Evolutionary conservation across 2,888 invertebrate species (phyloP), one percentile per base, ranked within the genome.

Genomic region (Quadroppia sp.): DNA sequence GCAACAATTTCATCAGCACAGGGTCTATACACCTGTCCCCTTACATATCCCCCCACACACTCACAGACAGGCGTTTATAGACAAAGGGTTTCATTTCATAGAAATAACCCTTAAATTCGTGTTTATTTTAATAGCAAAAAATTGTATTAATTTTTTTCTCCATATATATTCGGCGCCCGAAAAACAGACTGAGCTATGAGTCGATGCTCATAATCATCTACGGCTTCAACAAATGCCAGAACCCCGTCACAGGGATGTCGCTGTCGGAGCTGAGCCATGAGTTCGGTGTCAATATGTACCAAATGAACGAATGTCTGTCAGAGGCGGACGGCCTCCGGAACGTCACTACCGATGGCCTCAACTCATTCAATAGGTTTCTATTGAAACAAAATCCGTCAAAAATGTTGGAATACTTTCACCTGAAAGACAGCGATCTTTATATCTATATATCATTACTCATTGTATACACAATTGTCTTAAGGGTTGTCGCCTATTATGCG

Each of bases 151-250:
- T n/a, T n/a, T n/a, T n/a, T n/a, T n/a, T n/a, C n/a, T n/a, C n/a
- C n/a, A n/a, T n/a, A n/a, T n/a, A n/a, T n/a, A n/a, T n/a, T n/a
- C n/a, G n/a, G n/a, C n/a, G n/a, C n/a, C n/a, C n/a, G n/a, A n/a
- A n/a, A n/a, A n/a, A n/a, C n/a, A 67, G 67, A 40, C 30, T 73
- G 17, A 15, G 67, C 1, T 67, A 64, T 32, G 73, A 73, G 23
- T 28, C 73, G 9, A 32, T 73, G 23, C 25, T 73, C 23, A 67
- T 73, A 28, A 64, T 67, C 11, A 36, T 73, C n/a, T 73, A 73
- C 23, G 73, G 73, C 9, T 73, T 73, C n/a, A 48, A 30, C 23
- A 64, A 67, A 3, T 73, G 73, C 28, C 28, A 15, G 6, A 6
- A 30, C 13, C 9, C 23, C 23, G 9, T 28, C 40, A 32, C 28